Evolutionary conservation across 2,113 vertebrate species (phyloP).

Genomic region (Ammodytes marinus): DNA sequence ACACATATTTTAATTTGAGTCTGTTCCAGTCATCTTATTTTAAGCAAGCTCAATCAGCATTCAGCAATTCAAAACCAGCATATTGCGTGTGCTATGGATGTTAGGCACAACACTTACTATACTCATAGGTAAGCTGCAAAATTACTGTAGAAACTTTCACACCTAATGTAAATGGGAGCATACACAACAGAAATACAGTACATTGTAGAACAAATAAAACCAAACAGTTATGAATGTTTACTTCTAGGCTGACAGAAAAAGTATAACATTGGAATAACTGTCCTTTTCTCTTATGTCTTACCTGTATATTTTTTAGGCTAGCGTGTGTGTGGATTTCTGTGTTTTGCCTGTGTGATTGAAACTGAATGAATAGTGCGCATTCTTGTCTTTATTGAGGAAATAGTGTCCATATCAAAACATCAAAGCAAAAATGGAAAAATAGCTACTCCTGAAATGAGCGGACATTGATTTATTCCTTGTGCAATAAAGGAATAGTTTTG

Average conservation of each 20-base stretch:
- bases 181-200: neutral
- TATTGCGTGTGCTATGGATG: too few relatives aligned
- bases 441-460: neutral
- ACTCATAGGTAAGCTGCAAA: too few relatives aligned
- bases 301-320: neutral
- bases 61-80: too few relatives aligned
- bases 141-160: neutral
- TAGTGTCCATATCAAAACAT: neutral
- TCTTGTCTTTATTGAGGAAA: conserved; percentile 44
- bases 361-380: conserved; percentile 1
- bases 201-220: neutral
- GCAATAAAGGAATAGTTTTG: neutral
- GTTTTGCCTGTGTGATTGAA: conserved; percentile 2
- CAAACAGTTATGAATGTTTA: neutral
- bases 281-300: neutral
- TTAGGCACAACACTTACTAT: too few relatives aligned
- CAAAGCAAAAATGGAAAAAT: neutral
- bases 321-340: neutral
- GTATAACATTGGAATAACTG: neutral
- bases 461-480: neutral
- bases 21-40: too few relatives aligned
- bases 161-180: neutral
- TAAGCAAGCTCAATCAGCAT: too few relatives aligned
- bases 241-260: neutral
- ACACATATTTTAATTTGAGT: too few relatives aligned